Evolutionary conservation across 2,113 vertebrate genomes (phyloP).

Genomic region (Festucalex cinctus): DNA sequence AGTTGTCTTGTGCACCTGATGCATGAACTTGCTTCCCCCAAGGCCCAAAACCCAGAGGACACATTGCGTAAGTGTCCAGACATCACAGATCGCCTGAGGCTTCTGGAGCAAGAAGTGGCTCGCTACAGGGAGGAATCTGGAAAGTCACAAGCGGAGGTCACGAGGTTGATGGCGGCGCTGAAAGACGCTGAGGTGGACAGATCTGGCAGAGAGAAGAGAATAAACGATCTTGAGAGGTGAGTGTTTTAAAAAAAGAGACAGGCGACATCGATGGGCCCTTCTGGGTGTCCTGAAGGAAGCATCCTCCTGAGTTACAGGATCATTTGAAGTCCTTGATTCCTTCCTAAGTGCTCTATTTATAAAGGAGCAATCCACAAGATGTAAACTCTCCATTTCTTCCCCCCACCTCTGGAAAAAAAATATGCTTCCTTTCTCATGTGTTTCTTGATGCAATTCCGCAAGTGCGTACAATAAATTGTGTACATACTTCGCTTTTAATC

Average conservation of each 20-base stretch:
- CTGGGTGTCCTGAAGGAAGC: constrained; percentile 31
- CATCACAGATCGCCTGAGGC: constrained; percentile 84
- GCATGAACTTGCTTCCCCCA: constrained; percentile 41
- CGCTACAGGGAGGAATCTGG: constrained; percentile 88
- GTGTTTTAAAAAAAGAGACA: constrained; percentile 14
- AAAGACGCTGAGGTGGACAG: constrained; percentile 87
- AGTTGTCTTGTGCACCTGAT: neutral
- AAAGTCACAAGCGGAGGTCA: constrained; percentile 88
- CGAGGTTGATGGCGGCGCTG: constrained; percentile 86
- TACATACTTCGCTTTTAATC: constrained; percentile 26
- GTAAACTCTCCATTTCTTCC: constrained; percentile 56
- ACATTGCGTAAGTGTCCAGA: constrained; percentile 82
- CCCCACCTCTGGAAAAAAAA: constrained; percentile 55
- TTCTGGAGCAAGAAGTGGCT: constrained; percentile 88
- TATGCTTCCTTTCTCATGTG: constrained; percentile 47
- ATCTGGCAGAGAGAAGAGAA: constrained; percentile 90
- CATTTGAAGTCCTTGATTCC: constrained; percentile 32
- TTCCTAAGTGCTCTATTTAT: constrained; percentile 58
- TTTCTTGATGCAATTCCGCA: constrained; percentile 39
- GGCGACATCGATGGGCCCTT: constrained; percentile 11
- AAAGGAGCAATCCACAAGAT: constrained; percentile 49
- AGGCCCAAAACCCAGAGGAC: constrained; percentile 83
- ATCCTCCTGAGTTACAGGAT: constrained; percentile 33
- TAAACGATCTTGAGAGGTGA: constrained; percentile 92
- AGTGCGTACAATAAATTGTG: constrained; percentile 16